A percentile compares a stretch with the other conserved stretches of the same genome.
These are phyloP conservation scores for Drosophila heteroneura DNA, from an alignment of 2,888 invertebrate genomes.

Conservation along the genomic window DNA sequence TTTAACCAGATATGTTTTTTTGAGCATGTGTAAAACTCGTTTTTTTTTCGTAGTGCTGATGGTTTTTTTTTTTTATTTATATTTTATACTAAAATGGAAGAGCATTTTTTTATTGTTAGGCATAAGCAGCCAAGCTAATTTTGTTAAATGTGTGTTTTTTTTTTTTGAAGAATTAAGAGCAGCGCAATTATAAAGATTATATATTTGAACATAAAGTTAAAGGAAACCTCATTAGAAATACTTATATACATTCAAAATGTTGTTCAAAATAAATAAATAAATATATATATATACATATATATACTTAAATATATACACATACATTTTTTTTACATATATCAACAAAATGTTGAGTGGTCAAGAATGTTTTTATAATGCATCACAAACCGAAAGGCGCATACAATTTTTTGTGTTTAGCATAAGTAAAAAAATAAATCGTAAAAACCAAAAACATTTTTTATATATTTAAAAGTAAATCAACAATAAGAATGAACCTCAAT, in stretches of 20 bases:
- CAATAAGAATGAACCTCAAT: constrained; percentile 55
- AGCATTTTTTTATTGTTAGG: constrained; percentile 62
- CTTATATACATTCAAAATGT: constrained; percentile 76
- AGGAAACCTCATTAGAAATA: constrained; percentile 69
- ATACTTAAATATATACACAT: constrained; percentile 50
- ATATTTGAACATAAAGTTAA: constrained; percentile 28
- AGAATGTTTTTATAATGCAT: constrained; percentile 59
- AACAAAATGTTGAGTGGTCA: constrained; percentile 51
- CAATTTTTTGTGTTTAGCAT: constrained; percentile 73
- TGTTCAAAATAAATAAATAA: constrained; percentile 62
- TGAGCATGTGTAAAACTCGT: constrained; percentile 49
- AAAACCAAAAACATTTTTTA: constrained; percentile 48
- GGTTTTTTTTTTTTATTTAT: constrained; percentile 50
- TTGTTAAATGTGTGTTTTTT: constrained; percentile 62
- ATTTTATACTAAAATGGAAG: constrained; percentile 48
- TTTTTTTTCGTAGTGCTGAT: constrained; percentile 54
- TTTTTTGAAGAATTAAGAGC: constrained; percentile 14
- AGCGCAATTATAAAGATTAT: constrained; percentile 54
- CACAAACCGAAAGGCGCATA: constrained; percentile 56
- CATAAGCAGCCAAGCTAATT: constrained; percentile 77
- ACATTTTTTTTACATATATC: constrained; percentile 48
- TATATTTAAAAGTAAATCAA: constrained; percentile 42
- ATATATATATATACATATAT: constrained; percentile 42
- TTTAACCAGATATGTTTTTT: constrained; percentile 34
- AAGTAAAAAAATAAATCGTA: constrained; percentile 37